phyloP scores from a whole-genome alignment of 2,797 vertebrate species.

The Scleropages formosus region DNA sequence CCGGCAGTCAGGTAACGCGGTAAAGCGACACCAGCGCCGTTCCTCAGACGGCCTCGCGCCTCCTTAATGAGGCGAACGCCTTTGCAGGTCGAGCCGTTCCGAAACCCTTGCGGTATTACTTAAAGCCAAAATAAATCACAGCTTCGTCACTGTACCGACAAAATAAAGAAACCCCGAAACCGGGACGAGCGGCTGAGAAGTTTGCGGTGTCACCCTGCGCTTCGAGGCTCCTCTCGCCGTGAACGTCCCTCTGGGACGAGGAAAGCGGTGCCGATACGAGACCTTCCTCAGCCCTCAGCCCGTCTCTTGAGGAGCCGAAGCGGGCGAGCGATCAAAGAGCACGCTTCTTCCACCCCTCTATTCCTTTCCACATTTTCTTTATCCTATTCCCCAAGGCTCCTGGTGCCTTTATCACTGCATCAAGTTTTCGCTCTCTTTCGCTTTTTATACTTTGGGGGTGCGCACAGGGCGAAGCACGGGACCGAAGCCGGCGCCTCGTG shows the following conservation, averaged over 20 bases:
- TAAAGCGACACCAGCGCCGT: no score
- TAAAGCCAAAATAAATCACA: not conserved
- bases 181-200: no score
- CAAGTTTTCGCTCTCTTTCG: not conserved
- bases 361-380: not conserved
- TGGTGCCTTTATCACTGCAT: not conserved
- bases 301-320: not conserved
- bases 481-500: conserved; percentile 17
- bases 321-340: not conserved
- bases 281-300: not conserved
- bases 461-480: not conserved
- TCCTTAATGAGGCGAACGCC: no score
- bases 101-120: no score
- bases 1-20: no score
- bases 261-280: not conserved
- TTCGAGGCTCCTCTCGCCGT: conserved; percentile 13
- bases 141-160: not conserved
- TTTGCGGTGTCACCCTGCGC: not conserved
- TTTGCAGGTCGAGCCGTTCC: no score
- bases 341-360: not conserved
- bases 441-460: not conserved
- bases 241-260: conserved; percentile 24
- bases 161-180: conserved; percentile 6
- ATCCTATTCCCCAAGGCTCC: conserved; percentile 1
- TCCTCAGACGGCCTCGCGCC: no score